phyloP scores from a whole-genome alignment of 2,797 vertebrate species.

The Propithecus perrieri region DNA sequence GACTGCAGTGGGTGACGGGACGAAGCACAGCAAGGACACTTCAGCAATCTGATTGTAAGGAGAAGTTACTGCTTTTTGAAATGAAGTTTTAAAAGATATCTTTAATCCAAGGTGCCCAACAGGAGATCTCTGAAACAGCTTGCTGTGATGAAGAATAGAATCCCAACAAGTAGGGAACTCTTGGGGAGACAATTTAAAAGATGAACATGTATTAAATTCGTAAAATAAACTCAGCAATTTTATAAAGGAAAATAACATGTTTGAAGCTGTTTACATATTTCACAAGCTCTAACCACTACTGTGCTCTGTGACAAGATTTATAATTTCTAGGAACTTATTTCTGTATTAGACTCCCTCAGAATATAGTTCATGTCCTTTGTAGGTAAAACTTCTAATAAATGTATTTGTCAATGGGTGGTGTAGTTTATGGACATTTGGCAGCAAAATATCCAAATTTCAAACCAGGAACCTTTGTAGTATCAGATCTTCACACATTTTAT shows the following conservation, averaged over 20 bases:
- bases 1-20: neutral
- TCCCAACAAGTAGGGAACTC: conserved; percentile 18
- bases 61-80: conserved; percentile 10
- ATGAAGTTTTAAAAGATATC: neutral
- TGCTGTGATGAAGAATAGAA: conserved; percentile 42
- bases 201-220: neutral
- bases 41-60: neutral
- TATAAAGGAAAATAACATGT: conserved; percentile 37
- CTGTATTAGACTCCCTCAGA: conserved; percentile 36
- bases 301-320: neutral
- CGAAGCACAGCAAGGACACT: neutral
- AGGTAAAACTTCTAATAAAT: conserved; percentile 48
- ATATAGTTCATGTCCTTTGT: conserved; percentile 7
- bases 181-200: conserved; percentile 26
- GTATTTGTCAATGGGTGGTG: conserved; percentile 18
- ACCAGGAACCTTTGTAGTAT: neutral
- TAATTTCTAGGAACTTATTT: conserved; percentile 44
- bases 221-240: conserved; percentile 15
- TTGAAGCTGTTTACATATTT: conserved; percentile 40
- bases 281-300: neutral
- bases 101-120: conserved; percentile 12
- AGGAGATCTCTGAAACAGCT: conserved; percentile 39
- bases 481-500: conserved; percentile 16
- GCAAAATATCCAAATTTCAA: conserved; percentile 54
- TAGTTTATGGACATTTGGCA: conserved; percentile 37